Percentiles rank a stretch among this genome's conserved stretches.
Evolutionary conservation across 2,888 invertebrate species (phyloP).

Genomic region (Megamerina dolium): DNA sequence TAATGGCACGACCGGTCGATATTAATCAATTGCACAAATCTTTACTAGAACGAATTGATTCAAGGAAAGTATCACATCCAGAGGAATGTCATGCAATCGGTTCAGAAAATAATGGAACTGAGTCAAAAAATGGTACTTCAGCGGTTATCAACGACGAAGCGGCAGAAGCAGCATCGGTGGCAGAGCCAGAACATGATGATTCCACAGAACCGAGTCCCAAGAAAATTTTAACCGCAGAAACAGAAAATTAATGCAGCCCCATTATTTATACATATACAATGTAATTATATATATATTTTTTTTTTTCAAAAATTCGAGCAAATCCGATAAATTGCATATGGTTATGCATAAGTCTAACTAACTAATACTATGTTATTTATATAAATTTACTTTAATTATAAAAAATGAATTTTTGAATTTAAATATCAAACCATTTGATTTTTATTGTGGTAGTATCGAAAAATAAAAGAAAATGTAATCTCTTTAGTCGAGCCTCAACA

Average conservation of each 20-base stretch:
- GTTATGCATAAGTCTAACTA: conserved; percentile 21
- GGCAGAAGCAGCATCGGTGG: conserved; percentile 42
- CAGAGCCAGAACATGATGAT: conserved; percentile 24
- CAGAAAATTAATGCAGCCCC: conserved; percentile 19
- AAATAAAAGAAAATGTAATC: too few species aligned
- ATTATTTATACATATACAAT: neutral
- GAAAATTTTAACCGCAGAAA: conserved; percentile 32
- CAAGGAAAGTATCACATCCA: conserved; percentile 39
- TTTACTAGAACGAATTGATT: conserved; percentile 56
- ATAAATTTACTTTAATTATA: conserved; percentile 36
- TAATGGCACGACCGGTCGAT: conserved; percentile 68
- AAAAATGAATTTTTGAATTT: too few species aligned
- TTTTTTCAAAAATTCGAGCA: neutral
- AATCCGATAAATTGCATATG: conserved; percentile 1
- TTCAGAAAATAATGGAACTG: conserved; percentile 20
- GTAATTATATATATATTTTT: conserved; percentile 1
- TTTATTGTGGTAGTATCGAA: too few species aligned
- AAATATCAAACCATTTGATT: too few species aligned
- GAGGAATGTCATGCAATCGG: conserved; percentile 30
- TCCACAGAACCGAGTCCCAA: conserved; percentile 41
- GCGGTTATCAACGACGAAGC: conserved; percentile 26
- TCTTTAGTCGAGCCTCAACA: too few species aligned
- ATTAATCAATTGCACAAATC: conserved; percentile 60
- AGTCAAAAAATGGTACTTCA: conserved; percentile 32
- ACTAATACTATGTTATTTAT: conserved; percentile 38